Conservation (phyloP, 2,888 invertebrate genomes). For the Biston betularia region DNA sequence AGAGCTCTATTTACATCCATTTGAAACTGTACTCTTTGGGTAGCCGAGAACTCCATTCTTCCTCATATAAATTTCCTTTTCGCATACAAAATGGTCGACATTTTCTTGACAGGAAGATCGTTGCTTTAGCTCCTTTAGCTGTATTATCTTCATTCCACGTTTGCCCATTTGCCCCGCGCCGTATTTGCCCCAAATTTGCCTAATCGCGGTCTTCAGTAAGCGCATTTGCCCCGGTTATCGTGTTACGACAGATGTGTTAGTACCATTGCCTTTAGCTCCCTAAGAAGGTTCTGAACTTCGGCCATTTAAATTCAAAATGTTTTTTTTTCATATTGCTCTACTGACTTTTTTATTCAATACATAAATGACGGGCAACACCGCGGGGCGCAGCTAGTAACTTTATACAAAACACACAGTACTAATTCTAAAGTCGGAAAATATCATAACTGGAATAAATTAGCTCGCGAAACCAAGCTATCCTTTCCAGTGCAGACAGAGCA, state of each 20-base stretch:
- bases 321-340: no score
- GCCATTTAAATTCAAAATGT: no score
- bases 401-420: no score
- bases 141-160: slow-evolving; percentile 12
- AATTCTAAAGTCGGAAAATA: no score
- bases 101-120: neutral
- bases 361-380: no score
- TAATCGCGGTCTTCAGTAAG: slow-evolving; percentile 18
- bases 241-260: slow-evolving; percentile 3
- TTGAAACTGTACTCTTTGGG: no score
- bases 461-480: no score
- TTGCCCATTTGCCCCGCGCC: neutral
- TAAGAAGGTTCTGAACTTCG: neutral
- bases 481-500: no score
- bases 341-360: no score
- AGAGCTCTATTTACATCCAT: no score
- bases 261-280: neutral
- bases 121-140: slow-evolving; percentile 12
- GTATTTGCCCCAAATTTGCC: slow-evolving; percentile 14
- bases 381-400: no score
- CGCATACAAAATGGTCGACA: neutral
- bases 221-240: slow-evolving; percentile 11
- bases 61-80: neutral
- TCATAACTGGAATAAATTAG: no score
- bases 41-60: neutral